Base-by-base conservation (phyloP, 2,113 vertebrate genomes). In the Leucopsar rothschildi region DNA sequence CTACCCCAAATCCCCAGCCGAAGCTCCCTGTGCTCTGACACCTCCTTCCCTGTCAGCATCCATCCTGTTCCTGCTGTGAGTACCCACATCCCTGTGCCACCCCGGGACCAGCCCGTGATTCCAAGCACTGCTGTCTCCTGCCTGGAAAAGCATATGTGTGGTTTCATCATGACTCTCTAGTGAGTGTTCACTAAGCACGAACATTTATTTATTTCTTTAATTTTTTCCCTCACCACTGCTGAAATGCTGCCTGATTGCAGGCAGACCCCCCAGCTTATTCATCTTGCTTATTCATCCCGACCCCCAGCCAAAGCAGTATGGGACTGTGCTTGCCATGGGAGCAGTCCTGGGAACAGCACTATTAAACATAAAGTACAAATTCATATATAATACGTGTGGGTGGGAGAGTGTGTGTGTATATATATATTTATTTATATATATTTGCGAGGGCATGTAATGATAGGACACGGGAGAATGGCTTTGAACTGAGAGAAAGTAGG, bases 191-290 rank as follows among this genome's bases (percentile, higher is more conserved):
- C 81, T 25, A 53, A 84, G 65, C 61, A 19, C 8, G 14, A 81
- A 42, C 56, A 52, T 37, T 37, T 37, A 94, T 93, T 91, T 78
- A 95, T 94, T 91, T 91, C 77, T 96, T 96, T 95, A 81, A 92
- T 96, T 92, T 94, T 90, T 89, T 92, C 21, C 81, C 84, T 89
- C 2, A 3, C 52, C 64, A 20, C 55, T 45, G 68, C 60, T 44
- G 39, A 17, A 65, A 21, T 7, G n/a, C 27, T 56, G 86, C 80
- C 71, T 69, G 89, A 19, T 37, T 65, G 72, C 59, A 35, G 64
- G 52, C 92, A 70, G 86, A 27, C 15, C 28, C 69, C 88, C 60
- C 55, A 1, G 3, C 85, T 75, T 37, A 23, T n/a, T 83, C 37
- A 56, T 40, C 35, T 79, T 71, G 44, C 49, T 45, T 5, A 10